Percentiles rank a stretch among this genome's conserved stretches.
Evolutionary conservation across 2,797 vertebrate species (phyloP).

Genomic region (Eurystomus glaucurus): DNA sequence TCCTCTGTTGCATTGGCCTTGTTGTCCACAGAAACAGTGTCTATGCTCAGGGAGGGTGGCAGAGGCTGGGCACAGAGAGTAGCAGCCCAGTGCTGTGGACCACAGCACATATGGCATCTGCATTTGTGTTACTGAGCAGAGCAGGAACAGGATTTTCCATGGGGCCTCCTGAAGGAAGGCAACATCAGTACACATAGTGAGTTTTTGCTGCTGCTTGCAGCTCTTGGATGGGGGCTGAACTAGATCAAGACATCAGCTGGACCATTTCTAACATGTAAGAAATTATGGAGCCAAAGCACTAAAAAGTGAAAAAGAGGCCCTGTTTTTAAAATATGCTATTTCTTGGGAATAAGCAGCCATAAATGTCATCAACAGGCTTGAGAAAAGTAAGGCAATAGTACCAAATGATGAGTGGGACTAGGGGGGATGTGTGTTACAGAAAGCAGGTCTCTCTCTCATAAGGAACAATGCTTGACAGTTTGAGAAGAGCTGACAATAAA

Average conservation of each 20-base stretch:
- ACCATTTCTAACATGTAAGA: background rate
- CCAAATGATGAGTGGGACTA: constrained; percentile 49
- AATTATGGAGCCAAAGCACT: constrained; percentile 24
- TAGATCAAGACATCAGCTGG: constrained; percentile 45
- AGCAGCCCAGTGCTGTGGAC: fast-evolving
- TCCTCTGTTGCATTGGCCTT: background rate
- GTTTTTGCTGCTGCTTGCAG: background rate
- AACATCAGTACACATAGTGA: background rate
- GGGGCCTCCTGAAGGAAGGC: background rate
- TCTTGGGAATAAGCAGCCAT: background rate
- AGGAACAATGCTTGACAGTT: constrained; percentile 59
- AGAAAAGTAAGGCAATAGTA: constrained; percentile 25
- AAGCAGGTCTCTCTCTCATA: constrained; percentile 38
- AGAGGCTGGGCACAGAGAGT: fast-evolving
- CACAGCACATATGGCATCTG: fast-evolving
- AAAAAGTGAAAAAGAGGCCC: constrained; percentile 9
- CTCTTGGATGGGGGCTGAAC: background rate
- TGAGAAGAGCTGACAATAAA: constrained; percentile 74
- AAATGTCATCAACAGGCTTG: constrained; percentile 51
- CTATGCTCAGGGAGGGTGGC: background rate
- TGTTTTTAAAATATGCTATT: constrained; percentile 9
- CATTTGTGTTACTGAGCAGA: background rate
- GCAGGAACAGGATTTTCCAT: background rate
- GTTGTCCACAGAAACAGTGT: fast-evolving
- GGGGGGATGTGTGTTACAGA: constrained; percentile 42